Base-by-base conservation (phyloP, 1,140 invertebrate genomes). In the Trachymyrmex septentrionalis region DNA sequence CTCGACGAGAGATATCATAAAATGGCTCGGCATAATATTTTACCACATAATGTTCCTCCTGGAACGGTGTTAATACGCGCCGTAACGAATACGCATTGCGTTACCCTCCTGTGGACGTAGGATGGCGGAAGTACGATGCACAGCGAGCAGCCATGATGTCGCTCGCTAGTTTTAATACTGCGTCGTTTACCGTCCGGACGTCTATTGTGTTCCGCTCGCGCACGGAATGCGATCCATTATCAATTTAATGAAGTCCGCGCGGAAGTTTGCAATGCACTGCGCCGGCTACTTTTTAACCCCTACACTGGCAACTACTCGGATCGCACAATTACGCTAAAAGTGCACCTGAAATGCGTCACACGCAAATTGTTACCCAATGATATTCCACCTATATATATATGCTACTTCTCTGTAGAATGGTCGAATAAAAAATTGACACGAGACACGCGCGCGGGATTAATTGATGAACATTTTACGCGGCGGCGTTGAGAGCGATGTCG, bases 141-240 rank as follows among this genome's bases (percentile, higher is more conserved):
- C 59, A 53, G 55, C n/a, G 80, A 34, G 24, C 69, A 24, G 53
- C 38, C 57, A 27, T 48, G 80, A 61, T 61, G 67, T 75, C 71
- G 69, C 55, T 44, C 80, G 48, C 24, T n/a, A 84, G 63, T 84
- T 84, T 84, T 84, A 75, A 78, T 71, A 38, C 44, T 48, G 27
- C 27, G 44, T 55, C 81, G 27, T 63, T 89, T 86, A 44, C 16
- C 44, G 59, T 34, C 72, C 53, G 57, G 86, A 64, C 61, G 44
- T 86, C 81, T 76, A 77, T 85, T 27, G 44, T 61, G 38, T 12
- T n/a, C 34, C 53, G 24, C 55, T 63, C 44, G 55, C 69, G 44
- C 57, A 44, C 57, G 50, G 59, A 72, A 85, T 16, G 30, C 59
- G 80, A 84, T 84, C 75, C 61, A 75, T 88, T 86, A 89, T 89